A percentile compares a stretch with the other conserved stretches of the same genome.
These are phyloP conservation scores for Hyla sarda DNA, from an alignment of 2,113 vertebrate species.

Conservation along the genomic window DNA sequence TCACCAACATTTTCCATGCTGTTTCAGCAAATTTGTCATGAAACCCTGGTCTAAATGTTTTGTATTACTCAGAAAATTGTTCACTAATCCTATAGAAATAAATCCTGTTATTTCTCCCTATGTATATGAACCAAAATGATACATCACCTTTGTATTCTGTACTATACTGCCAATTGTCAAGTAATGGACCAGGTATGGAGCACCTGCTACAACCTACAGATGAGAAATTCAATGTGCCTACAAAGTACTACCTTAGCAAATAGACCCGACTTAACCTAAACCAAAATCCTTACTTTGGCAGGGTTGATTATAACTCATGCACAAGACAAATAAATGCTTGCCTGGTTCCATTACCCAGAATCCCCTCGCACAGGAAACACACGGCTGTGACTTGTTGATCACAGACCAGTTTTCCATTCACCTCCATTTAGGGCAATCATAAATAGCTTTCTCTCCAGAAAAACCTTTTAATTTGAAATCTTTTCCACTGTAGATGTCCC, in stretches of 20 bases:
- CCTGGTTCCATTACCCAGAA: slow-evolving; percentile 21
- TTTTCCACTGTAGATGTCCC: slow-evolving; percentile 78
- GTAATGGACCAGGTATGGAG: neutral
- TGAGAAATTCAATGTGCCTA: neutral
- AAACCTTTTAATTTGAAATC: slow-evolving; percentile 73
- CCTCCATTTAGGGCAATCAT: slow-evolving; percentile 50
- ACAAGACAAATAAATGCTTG: slow-evolving; percentile 7
- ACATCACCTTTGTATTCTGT: neutral
- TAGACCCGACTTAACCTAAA: neutral
- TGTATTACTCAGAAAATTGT: neutral
- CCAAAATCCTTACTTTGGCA: neutral
- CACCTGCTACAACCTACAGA: neutral
- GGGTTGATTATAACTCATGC: neutral
- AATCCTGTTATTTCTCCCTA: neutral
- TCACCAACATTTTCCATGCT: neutral
- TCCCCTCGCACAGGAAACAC: slow-evolving; percentile 11
- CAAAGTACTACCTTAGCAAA: slow-evolving; percentile 26
- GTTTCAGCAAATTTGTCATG: neutral
- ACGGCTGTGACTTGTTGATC: slow-evolving; percentile 31
- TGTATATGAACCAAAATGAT: neutral
- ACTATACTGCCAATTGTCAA: no score
- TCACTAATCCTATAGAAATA: neutral
- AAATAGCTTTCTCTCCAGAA: slow-evolving; percentile 51
- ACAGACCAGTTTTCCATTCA: slow-evolving; percentile 27
- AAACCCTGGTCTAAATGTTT: neutral